Conservation (phyloP, 30 jellyfish, hydroid and myxozoan species). For the Aurelia aurita complex sp. Pacific region DNA sequence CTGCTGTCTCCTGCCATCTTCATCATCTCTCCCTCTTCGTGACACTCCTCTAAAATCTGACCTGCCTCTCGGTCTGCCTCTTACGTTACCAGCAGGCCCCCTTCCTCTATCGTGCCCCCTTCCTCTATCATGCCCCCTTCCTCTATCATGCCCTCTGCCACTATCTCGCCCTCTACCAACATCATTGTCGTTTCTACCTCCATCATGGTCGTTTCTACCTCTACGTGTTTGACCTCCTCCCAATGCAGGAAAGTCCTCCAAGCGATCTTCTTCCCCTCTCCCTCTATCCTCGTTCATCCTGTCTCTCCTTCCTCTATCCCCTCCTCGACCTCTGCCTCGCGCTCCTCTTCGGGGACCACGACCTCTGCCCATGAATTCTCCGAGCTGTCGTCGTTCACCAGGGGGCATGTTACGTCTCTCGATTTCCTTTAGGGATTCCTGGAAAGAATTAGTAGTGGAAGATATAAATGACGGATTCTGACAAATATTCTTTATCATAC, state of each 20-base stretch:
- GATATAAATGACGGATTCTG: no score
- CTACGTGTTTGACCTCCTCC: not conserved
- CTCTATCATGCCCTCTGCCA: no score
- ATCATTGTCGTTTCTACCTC: no score
- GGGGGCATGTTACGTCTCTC: conserved; percentile 6
- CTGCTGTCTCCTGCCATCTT: not conserved
- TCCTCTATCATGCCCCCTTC: not conserved
- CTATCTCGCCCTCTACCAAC: no score
- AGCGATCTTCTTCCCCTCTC: not conserved
- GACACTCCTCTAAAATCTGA: conserved; percentile 28
- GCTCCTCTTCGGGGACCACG: conserved; percentile 53
- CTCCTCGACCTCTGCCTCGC: conserved; percentile 33
- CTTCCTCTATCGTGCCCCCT: conserved; percentile 16
- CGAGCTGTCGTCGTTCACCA: conserved; percentile 25
- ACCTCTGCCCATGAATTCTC: conserved; percentile 41
- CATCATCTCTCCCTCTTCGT: conserved; percentile 17
- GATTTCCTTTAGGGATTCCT: conserved; percentile 31
- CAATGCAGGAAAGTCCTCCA: conserved; percentile 31
- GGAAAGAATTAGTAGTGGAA: not conserved
- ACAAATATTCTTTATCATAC: no score
- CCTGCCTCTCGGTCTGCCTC: conserved; percentile 61
- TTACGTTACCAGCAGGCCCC: conserved; percentile 18
- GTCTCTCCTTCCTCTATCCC: conserved; percentile 23
- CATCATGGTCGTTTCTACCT: no score
- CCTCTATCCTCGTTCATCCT: not conserved